Percentiles rank a stretch among this genome's conserved stretches.
phyloP scores from a whole-genome alignment of 2,888 invertebrate species.

The Nematopogon swammerdamellus region DNA sequence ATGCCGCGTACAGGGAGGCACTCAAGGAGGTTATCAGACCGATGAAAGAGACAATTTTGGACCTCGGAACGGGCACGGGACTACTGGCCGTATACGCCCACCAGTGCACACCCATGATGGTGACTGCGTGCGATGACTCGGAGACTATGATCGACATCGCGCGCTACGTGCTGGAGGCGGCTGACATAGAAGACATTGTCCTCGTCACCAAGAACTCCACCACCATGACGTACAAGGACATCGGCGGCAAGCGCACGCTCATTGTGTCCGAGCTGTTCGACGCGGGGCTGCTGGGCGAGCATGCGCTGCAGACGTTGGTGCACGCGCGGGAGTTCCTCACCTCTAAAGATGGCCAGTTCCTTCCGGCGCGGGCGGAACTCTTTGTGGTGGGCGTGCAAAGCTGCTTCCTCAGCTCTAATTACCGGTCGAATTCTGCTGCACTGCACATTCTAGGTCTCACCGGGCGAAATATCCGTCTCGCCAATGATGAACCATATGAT shows the following conservation, averaged over 20 bases:
- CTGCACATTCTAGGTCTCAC: conserved; percentile 23
- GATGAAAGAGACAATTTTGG: conserved; percentile 54
- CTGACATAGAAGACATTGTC: conserved; percentile 33
- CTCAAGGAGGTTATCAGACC: conserved; percentile 54
- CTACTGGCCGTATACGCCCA: conserved; percentile 67
- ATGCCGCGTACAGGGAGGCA: conserved; percentile 62
- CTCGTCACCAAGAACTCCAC: conserved; percentile 61
- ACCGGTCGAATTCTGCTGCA: conserved; percentile 27
- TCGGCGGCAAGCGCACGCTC: conserved; percentile 57
- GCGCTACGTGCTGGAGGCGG: conserved; percentile 48
- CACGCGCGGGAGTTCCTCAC: conserved; percentile 69
- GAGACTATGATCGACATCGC: conserved; percentile 61
- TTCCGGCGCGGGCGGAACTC: conserved; percentile 61
- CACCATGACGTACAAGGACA: conserved; percentile 43
- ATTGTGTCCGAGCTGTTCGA: conserved; percentile 79
- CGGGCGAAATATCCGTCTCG: conserved; percentile 22
- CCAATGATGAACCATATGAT: conserved; percentile 61
- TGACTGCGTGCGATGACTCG: conserved; percentile 68
- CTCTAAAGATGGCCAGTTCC: conserved; percentile 39
- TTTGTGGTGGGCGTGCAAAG: conserved; percentile 63
- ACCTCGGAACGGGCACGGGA: conserved; percentile 77
- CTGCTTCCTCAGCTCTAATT: conserved; percentile 41
- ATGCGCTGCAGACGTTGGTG: conserved; percentile 60
- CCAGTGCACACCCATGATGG: conserved; percentile 46
- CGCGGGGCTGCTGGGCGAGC: conserved; percentile 76